Percentiles rank a stretch among this genome's conserved stretches.
Evolutionary conservation across 2,113 vertebrate genomes (phyloP).

Genomic region (Procavia capensis): DNA sequence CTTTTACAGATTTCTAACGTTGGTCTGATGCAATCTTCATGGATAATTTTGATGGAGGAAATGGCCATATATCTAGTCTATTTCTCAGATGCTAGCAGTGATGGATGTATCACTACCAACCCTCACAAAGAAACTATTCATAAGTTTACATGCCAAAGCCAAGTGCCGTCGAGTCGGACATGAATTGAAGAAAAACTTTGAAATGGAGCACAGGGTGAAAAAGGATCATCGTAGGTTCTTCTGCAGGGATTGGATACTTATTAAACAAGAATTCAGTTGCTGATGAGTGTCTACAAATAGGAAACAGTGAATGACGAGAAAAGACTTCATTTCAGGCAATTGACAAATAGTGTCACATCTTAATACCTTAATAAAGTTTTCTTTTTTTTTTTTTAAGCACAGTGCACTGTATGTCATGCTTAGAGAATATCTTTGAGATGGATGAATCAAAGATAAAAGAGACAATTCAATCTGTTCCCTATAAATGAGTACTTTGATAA

Average conservation of each 20-base stretch:
- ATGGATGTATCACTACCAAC: neutral
- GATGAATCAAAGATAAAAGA: neutral
- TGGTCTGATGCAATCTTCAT: neutral
- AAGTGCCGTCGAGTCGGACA: too few species aligned
- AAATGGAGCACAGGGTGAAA: neutral
- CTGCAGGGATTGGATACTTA: neutral
- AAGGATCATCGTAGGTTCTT: neutral
- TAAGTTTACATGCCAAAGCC: too few species aligned
- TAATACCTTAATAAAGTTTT: neutral
- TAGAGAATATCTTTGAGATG: neutral
- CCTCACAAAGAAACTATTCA: neutral
- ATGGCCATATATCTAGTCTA: neutral
- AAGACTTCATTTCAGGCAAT: neutral
- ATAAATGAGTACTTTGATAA: neutral
- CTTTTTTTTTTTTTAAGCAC: neutral
- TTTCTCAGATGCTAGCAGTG: neutral
- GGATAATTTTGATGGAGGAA: conserved; percentile 51
- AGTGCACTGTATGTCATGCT: neutral
- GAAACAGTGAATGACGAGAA: neutral
- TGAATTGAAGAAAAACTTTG: neutral
- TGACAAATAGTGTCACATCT: neutral
- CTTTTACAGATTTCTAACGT: conserved; percentile 31
- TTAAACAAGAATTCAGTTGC: neutral
- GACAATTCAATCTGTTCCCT: neutral
- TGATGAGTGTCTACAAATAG: neutral